Conservation (phyloP, 2,888 invertebrate species). For the Sericinus montela region DNA sequence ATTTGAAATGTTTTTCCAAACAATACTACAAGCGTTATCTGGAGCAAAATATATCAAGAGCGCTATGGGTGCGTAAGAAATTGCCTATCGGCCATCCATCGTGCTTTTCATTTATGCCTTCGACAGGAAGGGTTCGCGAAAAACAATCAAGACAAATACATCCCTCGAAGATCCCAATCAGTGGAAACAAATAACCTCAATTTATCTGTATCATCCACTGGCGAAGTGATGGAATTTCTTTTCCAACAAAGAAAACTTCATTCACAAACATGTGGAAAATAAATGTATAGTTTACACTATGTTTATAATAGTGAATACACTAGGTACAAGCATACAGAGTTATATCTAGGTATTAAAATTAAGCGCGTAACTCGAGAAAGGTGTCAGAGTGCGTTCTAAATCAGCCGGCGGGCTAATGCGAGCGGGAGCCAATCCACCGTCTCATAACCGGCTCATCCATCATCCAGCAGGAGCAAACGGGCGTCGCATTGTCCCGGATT, state of each 20-base stretch:
- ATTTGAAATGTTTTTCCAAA: too few species aligned
- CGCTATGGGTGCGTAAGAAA: slow-evolving; percentile 36
- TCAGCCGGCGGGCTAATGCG: slow-evolving; percentile 30
- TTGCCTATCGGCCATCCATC: slow-evolving; percentile 48
- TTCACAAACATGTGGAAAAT: too few species aligned
- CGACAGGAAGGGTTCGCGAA: slow-evolving; percentile 56
- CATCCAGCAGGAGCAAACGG: slow-evolving; percentile 35
- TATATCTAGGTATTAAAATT: slow-evolving; percentile 11
- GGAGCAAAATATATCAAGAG: slow-evolving; percentile 27
- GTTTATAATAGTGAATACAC: too few species aligned
- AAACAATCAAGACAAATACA: slow-evolving; percentile 70
- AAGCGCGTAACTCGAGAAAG: slow-evolving; percentile 1
- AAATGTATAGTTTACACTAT: too few species aligned
- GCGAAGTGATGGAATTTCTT: too few species aligned
- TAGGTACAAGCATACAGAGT: too few species aligned
- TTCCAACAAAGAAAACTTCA: too few species aligned
- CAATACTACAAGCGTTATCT: background rate
- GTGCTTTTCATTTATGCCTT: slow-evolving; percentile 55
- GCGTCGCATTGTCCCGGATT: slow-evolving; percentile 39
- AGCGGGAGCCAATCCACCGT: slow-evolving; percentile 49
- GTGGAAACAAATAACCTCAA: slow-evolving; percentile 61
- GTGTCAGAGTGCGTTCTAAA: slow-evolving; percentile 23
- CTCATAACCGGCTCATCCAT: slow-evolving; percentile 65
- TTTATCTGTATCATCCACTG: slow-evolving; percentile 32
- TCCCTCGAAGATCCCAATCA: slow-evolving; percentile 66